These are phyloP conservation scores for Carcina quercana DNA, from an alignment of 2,888 invertebrate species.

Conservation along the genomic window DNA sequence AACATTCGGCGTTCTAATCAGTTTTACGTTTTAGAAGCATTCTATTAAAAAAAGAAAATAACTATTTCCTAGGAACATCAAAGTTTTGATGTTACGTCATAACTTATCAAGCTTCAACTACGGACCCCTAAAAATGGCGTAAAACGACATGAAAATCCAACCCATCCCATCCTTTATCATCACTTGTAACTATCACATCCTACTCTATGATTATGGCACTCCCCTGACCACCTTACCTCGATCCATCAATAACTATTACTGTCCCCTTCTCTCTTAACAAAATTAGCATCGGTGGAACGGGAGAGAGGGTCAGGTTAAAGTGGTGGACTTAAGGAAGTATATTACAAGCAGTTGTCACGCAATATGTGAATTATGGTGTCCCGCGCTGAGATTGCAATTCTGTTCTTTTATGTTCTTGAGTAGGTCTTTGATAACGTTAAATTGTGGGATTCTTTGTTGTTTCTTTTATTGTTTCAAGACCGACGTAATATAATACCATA, in stretches of 20 bases:
- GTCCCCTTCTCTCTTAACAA: background rate
- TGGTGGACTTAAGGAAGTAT: constrained; percentile 8
- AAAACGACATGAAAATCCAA: constrained; percentile 30
- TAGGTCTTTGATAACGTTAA: too few species aligned
- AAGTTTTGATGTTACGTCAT: too few species aligned
- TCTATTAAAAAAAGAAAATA: too few species aligned
- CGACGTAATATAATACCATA: too few species aligned
- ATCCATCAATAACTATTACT: constrained; percentile 12
- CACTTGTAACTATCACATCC: constrained; percentile 27
- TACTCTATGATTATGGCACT: constrained; percentile 25
- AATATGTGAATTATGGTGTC: constrained; percentile 55
- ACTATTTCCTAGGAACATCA: too few species aligned
- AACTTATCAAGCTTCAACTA: too few species aligned
- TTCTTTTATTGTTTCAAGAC: too few species aligned
- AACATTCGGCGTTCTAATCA: too few species aligned
- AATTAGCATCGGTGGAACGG: background rate
- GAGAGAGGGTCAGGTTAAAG: background rate
- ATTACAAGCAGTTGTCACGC: constrained; percentile 51
- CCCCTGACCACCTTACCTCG: constrained; percentile 20
- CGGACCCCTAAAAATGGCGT: too few species aligned
- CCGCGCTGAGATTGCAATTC: constrained; percentile 28
- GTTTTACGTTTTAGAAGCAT: too few species aligned
- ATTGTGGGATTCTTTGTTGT: too few species aligned
- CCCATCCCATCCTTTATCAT: constrained; percentile 28
- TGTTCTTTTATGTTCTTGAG: constrained; percentile 20